Percentiles rank a stretch among this genome's conserved stretches.
Conservation (phyloP, 2,888 invertebrate genomes). For the Cryptosula pallasiana region DNA sequence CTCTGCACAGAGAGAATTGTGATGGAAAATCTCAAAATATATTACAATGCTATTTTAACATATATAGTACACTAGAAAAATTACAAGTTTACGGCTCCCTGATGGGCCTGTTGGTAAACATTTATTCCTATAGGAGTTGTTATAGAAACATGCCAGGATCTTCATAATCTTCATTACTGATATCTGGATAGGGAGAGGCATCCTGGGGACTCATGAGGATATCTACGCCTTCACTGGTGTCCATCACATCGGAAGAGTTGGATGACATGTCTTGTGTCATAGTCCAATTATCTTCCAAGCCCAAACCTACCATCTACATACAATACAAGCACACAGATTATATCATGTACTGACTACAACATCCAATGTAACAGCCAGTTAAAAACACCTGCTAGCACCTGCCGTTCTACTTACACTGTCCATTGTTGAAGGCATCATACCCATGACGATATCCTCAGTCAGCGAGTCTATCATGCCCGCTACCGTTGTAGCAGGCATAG, state of each 20-base stretch:
- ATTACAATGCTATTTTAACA: too few species aligned
- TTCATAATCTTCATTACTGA: neutral
- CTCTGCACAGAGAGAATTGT: too few species aligned
- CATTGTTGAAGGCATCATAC: neutral
- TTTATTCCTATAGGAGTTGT: too few species aligned
- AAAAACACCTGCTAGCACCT: too few species aligned
- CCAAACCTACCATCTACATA: neutral
- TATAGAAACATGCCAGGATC: slow-evolving; percentile 12
- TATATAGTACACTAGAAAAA: too few species aligned
- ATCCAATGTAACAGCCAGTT: too few species aligned
- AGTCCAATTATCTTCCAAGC: neutral
- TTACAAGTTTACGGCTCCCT: too few species aligned
- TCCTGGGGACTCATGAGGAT: neutral
- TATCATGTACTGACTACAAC: neutral
- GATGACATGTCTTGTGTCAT: neutral
- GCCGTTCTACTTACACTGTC: neutral
- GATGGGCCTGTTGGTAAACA: too few species aligned
- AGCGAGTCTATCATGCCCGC: neutral
- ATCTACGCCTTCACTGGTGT: neutral
- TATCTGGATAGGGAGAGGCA: neutral
- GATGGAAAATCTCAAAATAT: too few species aligned
- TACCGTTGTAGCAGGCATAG: too few species aligned
- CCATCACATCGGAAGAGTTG: slow-evolving; percentile 4
- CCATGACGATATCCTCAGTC: neutral
- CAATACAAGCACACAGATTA: neutral